Evolutionary conservation across 1,140 invertebrate species (phyloP), one percentile per base, ranked within the genome.

Genomic region (Homalodisca vitripennis): DNA sequence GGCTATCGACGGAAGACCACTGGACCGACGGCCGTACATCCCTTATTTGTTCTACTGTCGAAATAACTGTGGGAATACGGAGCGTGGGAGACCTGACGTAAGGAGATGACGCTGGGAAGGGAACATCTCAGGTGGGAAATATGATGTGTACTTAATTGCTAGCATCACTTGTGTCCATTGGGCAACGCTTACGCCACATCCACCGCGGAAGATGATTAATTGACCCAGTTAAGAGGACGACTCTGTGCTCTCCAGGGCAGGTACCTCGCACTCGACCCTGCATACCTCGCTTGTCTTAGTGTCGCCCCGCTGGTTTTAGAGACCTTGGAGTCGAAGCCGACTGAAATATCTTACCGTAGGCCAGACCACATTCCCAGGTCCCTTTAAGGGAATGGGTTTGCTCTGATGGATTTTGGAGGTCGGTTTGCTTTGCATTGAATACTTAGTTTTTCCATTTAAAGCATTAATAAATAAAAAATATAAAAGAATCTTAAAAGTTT

Each of bases 111-210:
- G 55, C 55, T 60, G 55, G 26, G 55, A 60, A 60, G 55, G 26
- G 55, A 60, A 60, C 55, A 60, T 60, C 55, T 60, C 24, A 13
- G 55, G 55, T 60, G 55, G 55, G 55, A 29, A 60, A 60, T 60
- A 60, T 60, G 55, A 60, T 60, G 55, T 60, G 55, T 60, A 60
- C 24, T 60, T 60, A 60, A 60, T 60, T 60, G 29, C 55, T 26
- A 26, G 48, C 48, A 3, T 53, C 12, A 3, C 48, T 14, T 53
- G 10, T 24, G 17, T n/a, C n/a, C 55, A 60, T 60, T 60, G 55
- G 26, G 55, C 27, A 60, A 60, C 48, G 12, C 24, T 60, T 60
- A n/a, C 55, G 26, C 27, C 26, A 27, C 55, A n/a, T 60, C 26
- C 22, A 10, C 10, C 10, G 55, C 26, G 26, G 14, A n/a, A 60